Conservation (phyloP, 2,113 vertebrate genomes). For the Talpa occidentalis region DNA sequence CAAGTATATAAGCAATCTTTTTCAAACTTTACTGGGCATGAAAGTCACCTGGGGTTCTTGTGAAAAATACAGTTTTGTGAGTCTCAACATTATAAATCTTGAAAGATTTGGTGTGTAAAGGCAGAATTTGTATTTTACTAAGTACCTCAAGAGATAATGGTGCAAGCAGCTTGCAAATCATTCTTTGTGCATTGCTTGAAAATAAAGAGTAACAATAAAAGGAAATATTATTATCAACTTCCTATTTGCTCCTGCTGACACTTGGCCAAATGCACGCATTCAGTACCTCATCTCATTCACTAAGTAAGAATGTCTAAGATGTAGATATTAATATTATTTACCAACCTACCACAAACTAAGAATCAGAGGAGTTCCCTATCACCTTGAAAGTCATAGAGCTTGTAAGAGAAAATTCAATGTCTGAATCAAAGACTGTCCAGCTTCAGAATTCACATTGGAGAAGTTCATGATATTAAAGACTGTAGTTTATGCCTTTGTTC, state of each 20-base stretch:
- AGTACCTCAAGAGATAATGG: not conserved
- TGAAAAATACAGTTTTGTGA: not conserved
- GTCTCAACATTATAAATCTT: not conserved
- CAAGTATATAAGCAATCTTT: not conserved
- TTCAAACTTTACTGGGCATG: not conserved
- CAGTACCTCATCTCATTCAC: not conserved
- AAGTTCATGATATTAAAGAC: conserved; percentile 48
- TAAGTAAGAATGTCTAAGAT: not conserved
- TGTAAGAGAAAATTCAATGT: not conserved
- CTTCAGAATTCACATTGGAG: not conserved
- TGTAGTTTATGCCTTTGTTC: conserved; percentile 69
- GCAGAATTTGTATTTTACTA: conserved; percentile 22
- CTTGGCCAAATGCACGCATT: not conserved
- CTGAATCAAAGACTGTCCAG: not conserved
- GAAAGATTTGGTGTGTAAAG: not conserved
- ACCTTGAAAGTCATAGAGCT: conserved; percentile 13
- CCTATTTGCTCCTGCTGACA: not conserved
- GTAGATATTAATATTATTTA: not conserved
- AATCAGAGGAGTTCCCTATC: not conserved
- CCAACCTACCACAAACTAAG: not conserved
- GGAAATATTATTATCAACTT: not conserved
- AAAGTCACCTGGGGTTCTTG: not conserved
- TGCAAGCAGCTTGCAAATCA: not conserved
- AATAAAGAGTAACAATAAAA: not conserved
- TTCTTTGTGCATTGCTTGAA: not conserved